Percentiles rank a stretch among this genome's conserved stretches.
Evolutionary conservation across 1,140 invertebrate genomes (phyloP).

Genomic region (Drosophila murphyi): DNA sequence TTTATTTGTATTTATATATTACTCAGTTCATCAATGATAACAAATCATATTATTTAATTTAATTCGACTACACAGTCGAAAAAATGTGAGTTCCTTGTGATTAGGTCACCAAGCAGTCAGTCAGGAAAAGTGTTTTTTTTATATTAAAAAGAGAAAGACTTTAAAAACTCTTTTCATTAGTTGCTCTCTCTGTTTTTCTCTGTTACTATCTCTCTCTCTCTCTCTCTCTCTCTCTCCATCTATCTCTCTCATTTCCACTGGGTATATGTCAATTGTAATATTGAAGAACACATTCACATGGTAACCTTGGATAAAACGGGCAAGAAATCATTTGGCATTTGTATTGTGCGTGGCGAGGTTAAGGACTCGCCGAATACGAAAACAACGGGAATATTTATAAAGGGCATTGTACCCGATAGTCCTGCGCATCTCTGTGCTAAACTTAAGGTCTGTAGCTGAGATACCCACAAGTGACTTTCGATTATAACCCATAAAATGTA

Average conservation of each 20-base stretch:
- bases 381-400: constrained; percentile 98
- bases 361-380: constrained; percentile 84
- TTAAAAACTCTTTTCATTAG: no score
- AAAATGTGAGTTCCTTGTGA: no score
- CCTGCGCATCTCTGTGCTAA: constrained; percentile 96
- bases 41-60: no score
- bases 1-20: no score
- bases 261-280: background rate
- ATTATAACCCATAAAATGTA: background rate
- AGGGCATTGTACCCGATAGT: constrained; percentile 97
- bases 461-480: background rate
- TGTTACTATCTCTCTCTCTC: background rate
- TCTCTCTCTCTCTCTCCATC: background rate
- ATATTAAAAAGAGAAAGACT: no score
- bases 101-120: no score
- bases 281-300: constrained; percentile 72
- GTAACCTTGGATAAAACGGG: constrained; percentile 80
- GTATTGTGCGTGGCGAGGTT: constrained; percentile 97
- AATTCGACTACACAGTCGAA: no score
- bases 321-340: constrained; percentile 92
- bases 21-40: no score
- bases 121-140: no score
- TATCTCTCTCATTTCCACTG: background rate
- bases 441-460: constrained; percentile 88
- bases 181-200: no score